phyloP scores from a whole-genome alignment of 2,797 vertebrate genomes.

The Fundulus diaphanus region DNA sequence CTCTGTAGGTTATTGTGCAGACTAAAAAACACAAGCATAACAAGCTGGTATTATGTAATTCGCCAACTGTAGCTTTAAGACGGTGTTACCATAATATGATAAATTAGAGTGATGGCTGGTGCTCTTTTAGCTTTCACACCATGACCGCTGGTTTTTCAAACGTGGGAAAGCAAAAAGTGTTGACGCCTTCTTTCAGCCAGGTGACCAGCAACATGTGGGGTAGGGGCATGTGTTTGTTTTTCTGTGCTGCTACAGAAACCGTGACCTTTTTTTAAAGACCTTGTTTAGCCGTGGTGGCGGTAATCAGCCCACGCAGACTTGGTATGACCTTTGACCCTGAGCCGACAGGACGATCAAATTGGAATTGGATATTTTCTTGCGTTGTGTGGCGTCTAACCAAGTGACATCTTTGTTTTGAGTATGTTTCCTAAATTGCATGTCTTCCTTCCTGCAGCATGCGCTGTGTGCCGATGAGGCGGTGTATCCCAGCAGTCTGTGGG shows the following conservation, averaged over 20 bases:
- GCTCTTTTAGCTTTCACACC: too few relatives aligned
- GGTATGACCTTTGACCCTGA: background rate
- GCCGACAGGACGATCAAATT: too few relatives aligned
- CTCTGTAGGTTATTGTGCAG: too few relatives aligned
- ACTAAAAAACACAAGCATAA: too few relatives aligned
- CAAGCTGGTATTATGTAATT: too few relatives aligned
- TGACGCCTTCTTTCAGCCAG: too few relatives aligned
- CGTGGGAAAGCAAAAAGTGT: too few relatives aligned
- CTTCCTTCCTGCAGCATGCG: slow-evolving; percentile 54
- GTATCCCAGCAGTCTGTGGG: slow-evolving; percentile 96
- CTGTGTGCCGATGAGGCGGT: slow-evolving; percentile 83
- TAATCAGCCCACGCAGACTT: background rate
- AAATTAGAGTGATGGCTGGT: too few relatives aligned
- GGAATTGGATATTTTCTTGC: background rate
- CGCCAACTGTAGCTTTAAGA: too few relatives aligned
- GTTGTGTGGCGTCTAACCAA: background rate
- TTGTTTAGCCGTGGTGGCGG: background rate
- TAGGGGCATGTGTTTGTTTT: background rate
- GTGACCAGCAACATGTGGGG: background rate
- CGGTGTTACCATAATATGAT: too few relatives aligned
- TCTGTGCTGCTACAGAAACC: background rate
- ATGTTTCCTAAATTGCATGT: background rate
- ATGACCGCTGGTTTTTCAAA: too few relatives aligned
- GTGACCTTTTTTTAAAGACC: background rate
- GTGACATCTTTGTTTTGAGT: background rate